These are phyloP conservation scores for Enteromius unitaeniatus DNA, from an alignment of 2,797 vertebrate species.

Conservation along the genomic window DNA sequence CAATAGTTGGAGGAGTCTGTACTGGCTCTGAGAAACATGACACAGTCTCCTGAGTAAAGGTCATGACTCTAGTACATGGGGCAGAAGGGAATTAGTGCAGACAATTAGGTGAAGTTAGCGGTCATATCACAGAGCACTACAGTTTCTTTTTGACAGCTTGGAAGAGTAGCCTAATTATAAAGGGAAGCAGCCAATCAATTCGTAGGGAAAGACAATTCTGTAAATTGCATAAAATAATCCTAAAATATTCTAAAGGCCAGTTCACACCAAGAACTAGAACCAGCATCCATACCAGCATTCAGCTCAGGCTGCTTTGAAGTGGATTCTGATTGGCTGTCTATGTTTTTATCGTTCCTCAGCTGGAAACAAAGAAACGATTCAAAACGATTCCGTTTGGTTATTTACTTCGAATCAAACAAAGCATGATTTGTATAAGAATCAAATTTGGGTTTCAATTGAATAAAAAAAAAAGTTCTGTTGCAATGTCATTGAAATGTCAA, in stretches of 20 bases:
- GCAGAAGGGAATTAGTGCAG: constrained; percentile 56
- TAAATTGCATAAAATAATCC: neutral
- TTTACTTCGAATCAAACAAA: neutral
- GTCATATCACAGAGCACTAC: constrained; percentile 68
- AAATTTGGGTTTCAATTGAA: neutral
- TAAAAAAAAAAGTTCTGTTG: neutral
- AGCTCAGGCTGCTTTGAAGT: neutral
- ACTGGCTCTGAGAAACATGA: constrained; percentile 69
- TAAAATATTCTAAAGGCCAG: neutral
- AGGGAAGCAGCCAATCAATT: constrained; percentile 2
- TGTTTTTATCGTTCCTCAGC: neutral
- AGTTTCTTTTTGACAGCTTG: constrained; percentile 73
- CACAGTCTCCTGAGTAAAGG: constrained; percentile 82
- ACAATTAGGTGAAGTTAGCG: constrained; percentile 81
- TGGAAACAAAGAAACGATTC: neutral
- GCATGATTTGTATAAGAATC: neutral
- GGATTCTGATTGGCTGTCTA: neutral
- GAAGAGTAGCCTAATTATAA: constrained; percentile 68
- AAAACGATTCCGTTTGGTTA: neutral
- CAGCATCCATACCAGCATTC: neutral
- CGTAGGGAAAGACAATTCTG: neutral
- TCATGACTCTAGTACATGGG: constrained; percentile 74
- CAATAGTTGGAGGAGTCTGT: constrained; percentile 32
- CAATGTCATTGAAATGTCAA: neutral
- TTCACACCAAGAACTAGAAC: neutral